A percentile compares a stretch with the other conserved stretches of the same genome.
Evolutionary conservation across 35 echinoderm and acorn worm genomes (phyloP).

Genomic region (Patiria miniata): DNA sequence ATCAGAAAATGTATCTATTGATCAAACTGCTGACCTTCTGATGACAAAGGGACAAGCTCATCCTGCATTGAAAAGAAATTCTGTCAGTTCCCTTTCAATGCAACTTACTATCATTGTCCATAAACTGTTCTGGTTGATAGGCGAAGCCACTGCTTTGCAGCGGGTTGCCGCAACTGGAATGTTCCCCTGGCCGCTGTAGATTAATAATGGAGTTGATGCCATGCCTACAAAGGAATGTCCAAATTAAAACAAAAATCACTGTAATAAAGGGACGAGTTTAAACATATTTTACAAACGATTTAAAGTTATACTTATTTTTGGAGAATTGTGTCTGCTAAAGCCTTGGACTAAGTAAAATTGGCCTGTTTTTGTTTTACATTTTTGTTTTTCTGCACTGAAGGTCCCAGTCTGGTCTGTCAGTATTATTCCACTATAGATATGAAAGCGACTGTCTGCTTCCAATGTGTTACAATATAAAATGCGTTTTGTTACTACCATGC

Average conservation of each 20-base stretch:
- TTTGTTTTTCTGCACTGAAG: too few species aligned
- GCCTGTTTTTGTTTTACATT: too few species aligned
- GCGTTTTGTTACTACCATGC: too few species aligned
- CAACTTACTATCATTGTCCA: slow-evolving; percentile 92
- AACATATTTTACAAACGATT: background rate
- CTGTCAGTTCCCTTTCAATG: background rate
- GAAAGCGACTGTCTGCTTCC: too few species aligned
- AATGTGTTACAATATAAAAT: too few species aligned
- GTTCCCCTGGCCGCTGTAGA: slow-evolving; percentile 88
- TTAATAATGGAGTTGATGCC: slow-evolving; percentile 89
- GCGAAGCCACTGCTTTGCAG: slow-evolving; percentile 89
- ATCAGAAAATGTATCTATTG: too few species aligned
- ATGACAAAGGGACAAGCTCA: background rate
- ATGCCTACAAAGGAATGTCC: slow-evolving; percentile 14
- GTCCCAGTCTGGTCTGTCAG: too few species aligned
- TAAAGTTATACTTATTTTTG: too few species aligned
- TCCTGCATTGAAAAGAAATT: background rate
- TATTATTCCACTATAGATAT: too few species aligned
- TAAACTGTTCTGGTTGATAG: slow-evolving; percentile 87
- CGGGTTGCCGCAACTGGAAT: slow-evolving; percentile 81
- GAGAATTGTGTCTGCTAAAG: too few species aligned
- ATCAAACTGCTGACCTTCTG: too few species aligned
- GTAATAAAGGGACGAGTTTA: background rate
- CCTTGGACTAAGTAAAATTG: too few species aligned
- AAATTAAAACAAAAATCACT: background rate